These are phyloP conservation scores for Mantis religiosa DNA, from an alignment of 2,888 invertebrate genomes.

Conservation along the genomic window DNA sequence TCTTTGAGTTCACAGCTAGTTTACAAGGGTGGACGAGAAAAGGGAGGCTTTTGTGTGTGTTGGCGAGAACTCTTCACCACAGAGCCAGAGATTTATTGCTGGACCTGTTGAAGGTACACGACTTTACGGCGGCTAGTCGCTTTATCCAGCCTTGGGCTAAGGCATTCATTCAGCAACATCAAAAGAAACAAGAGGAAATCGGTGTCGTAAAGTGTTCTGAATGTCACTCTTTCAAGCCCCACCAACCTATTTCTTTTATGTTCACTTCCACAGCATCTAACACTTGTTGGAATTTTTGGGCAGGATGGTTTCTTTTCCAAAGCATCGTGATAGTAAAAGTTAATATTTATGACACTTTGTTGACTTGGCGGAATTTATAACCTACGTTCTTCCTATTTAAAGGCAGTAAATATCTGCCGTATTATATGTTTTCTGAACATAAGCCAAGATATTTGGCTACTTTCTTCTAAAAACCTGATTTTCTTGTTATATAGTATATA, in stretches of 20 bases:
- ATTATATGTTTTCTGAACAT: neutral
- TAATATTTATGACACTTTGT: neutral
- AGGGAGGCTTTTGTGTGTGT: neutral
- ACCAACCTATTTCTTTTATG: neutral
- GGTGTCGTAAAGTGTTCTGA: slow-evolving; percentile 17
- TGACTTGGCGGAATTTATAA: neutral
- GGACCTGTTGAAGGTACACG: slow-evolving; percentile 20
- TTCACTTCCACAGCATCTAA: neutral
- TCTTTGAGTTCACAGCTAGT: neutral
- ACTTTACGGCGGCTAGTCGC: slow-evolving; percentile 13
- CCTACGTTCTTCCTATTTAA: too few relatives aligned
- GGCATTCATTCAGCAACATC: slow-evolving; percentile 3
- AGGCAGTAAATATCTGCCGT: neutral
- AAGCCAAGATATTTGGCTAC: too few relatives aligned
- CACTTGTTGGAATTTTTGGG: neutral
- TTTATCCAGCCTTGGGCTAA: neutral
- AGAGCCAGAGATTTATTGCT: slow-evolving; percentile 11
- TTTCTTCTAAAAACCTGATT: too few relatives aligned
- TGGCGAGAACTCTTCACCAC: neutral
- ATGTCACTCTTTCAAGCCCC: neutral
- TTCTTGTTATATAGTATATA: too few relatives aligned
- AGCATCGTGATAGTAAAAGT: neutral
- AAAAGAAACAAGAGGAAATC: neutral
- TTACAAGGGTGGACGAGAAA: neutral
- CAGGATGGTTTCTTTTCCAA: neutral